Conservation (phyloP, 2,888 invertebrate genomes). For the Chydorus sphaericus region DNA sequence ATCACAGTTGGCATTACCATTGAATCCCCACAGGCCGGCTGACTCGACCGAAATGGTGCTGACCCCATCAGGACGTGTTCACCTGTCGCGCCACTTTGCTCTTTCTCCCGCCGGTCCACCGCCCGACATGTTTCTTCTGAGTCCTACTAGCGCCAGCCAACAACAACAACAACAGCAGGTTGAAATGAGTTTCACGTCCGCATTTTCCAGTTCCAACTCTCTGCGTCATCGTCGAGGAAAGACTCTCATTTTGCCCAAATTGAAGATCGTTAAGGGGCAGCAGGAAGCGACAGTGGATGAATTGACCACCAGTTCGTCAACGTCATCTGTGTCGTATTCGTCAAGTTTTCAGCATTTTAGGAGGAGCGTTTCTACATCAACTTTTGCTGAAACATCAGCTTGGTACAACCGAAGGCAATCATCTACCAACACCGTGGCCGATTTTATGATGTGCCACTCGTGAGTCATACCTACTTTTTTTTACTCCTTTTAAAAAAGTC, state of each 20-base stretch:
- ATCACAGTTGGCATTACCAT: background rate
- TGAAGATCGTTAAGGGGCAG: conserved; percentile 46
- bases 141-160: background rate
- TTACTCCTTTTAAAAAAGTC: too few relatives aligned
- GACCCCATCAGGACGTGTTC: background rate
- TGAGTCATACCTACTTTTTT: too few relatives aligned
- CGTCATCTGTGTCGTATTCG: background rate
- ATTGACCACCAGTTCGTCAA: background rate
- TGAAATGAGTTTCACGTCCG: conserved; percentile 39
- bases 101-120: background rate
- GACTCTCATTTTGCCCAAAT: conserved; percentile 54
- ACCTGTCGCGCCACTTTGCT: background rate
- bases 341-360: background rate
- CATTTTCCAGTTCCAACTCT: conserved; percentile 33
- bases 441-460: background rate
- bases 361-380: conserved; percentile 1
- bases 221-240: conserved; percentile 50
- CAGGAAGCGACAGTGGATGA: background rate
- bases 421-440: background rate
- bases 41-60: background rate
- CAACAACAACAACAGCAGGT: conserved; percentile 61
- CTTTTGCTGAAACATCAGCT: background rate
- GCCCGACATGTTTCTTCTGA: background rate
- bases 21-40: background rate
- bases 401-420: background rate